Conservation (phyloP, 2,888 invertebrate genomes). For the Eupsilia transversa region DNA sequence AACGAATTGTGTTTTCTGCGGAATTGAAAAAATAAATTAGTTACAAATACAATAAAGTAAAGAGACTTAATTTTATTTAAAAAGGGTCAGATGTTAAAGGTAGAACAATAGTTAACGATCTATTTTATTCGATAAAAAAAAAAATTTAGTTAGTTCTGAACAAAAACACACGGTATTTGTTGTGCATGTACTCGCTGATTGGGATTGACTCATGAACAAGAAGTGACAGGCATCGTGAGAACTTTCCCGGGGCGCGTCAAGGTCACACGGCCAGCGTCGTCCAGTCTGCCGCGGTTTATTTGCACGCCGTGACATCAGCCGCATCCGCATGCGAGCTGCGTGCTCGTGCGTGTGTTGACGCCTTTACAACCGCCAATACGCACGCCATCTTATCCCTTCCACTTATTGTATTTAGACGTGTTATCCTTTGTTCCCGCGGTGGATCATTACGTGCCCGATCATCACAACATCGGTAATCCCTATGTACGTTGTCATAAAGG, state of each 20-base stretch:
- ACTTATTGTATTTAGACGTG: conserved; percentile 86
- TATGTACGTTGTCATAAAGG: conserved; percentile 80
- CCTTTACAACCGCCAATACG: conserved; percentile 77
- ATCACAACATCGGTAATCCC: conserved; percentile 77
- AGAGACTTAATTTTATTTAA: not conserved
- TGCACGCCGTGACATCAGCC: conserved; percentile 82
- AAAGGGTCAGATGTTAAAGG: conserved; percentile 12
- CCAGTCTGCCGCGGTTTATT: conserved; percentile 85
- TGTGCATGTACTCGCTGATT: conserved; percentile 33
- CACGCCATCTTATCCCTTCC: conserved; percentile 86
- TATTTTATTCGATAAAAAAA: conserved; percentile 13
- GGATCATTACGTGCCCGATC: conserved; percentile 85
- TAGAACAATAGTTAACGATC: not conserved
- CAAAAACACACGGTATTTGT: conserved; percentile 12
- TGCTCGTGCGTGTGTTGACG: conserved; percentile 79
- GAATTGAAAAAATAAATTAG: conserved; percentile 21
- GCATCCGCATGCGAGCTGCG: conserved; percentile 84
- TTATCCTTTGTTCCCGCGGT: conserved; percentile 86
- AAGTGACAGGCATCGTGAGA: conserved; percentile 78
- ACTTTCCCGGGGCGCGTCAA: conserved; percentile 79
- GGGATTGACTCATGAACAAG: conserved; percentile 54
- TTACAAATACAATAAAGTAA: not conserved
- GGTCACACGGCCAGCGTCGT: conserved; percentile 84
- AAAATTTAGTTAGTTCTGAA: conserved; percentile 2
- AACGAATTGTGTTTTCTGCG: conserved; percentile 24